Percentiles rank a stretch among this genome's conserved stretches.
phyloP scores from a whole-genome alignment of 2,113 vertebrate genomes.

The Ellobius talpinus region DNA sequence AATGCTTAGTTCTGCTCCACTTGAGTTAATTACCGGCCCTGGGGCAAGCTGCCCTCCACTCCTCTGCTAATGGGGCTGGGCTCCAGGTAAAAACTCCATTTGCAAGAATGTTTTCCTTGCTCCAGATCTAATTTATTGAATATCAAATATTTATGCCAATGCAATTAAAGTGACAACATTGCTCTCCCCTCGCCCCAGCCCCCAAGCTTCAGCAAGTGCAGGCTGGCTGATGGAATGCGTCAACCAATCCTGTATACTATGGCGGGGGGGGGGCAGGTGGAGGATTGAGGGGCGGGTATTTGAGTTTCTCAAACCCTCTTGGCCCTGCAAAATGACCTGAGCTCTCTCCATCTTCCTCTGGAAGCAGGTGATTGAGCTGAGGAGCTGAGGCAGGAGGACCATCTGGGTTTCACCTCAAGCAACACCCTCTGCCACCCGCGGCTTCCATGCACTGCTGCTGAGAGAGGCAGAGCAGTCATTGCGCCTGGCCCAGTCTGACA shows the following conservation, averaged over 20 bases:
- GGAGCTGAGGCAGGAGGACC: neutral
- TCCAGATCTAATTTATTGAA: constrained; percentile 97
- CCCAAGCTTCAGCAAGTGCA: constrained; percentile 70
- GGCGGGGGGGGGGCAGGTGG: constrained; percentile 48
- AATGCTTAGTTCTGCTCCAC: constrained; percentile 98
- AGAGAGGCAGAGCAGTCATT: neutral
- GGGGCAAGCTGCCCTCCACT: constrained; percentile 92
- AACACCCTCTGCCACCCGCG: too few species aligned
- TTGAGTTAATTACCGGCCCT: constrained; percentile 98
- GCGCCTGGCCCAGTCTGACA: neutral
- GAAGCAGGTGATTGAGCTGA: neutral
- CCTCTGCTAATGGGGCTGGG: constrained; percentile 95
- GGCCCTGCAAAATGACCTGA: constrained; percentile 20
- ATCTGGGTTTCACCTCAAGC: neutral
- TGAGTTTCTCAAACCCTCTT: constrained; percentile 82
- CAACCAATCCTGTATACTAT: constrained; percentile 81
- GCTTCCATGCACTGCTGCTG: neutral
- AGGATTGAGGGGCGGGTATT: constrained; percentile 42
- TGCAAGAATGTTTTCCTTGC: constrained; percentile 94
- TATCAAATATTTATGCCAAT: constrained; percentile 96
- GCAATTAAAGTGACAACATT: constrained; percentile 93
- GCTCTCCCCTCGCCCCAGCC: constrained; percentile 76
- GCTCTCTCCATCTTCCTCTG: constrained; percentile 33
- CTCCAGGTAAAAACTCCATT: constrained; percentile 97
- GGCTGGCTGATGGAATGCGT: constrained; percentile 86